Evolutionary conservation across 2,113 vertebrate species (phyloP).

Genomic region (Nestor notabilis): DNA sequence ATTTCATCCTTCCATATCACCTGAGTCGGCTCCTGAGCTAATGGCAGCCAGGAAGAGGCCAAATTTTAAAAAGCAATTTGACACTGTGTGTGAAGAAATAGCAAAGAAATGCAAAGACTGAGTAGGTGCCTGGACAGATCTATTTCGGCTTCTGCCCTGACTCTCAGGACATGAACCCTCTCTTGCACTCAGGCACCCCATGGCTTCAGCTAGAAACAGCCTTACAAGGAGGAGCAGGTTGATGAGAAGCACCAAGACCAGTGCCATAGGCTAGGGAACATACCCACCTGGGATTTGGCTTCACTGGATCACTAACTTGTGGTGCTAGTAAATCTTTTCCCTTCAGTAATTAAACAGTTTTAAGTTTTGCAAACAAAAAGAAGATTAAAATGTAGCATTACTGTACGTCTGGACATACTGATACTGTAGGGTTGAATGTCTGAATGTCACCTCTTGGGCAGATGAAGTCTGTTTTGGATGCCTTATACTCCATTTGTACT

Average conservation of each 20-base stretch:
- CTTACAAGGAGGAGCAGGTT: neutral
- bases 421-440: neutral
- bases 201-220: neutral
- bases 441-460: neutral
- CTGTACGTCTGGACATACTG: neutral
- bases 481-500: rapidly evolving
- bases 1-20: neutral
- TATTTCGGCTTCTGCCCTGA: neutral
- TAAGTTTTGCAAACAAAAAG: neutral
- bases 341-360: neutral
- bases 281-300: neutral
- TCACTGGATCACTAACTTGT: rapidly evolving
- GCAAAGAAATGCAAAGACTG: neutral
- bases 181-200: neutral
- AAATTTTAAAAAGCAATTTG: neutral
- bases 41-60: neutral
- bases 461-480: neutral
- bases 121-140: neutral
- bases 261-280: neutral
- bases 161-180: rapidly evolving
- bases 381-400: neutral
- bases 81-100: neutral
- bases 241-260: neutral
- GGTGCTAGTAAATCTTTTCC: neutral
- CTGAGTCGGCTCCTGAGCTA: neutral